Evolutionary conservation across 2,113 vertebrate genomes (phyloP).

Genomic region (Meleagris gallopavo): DNA sequence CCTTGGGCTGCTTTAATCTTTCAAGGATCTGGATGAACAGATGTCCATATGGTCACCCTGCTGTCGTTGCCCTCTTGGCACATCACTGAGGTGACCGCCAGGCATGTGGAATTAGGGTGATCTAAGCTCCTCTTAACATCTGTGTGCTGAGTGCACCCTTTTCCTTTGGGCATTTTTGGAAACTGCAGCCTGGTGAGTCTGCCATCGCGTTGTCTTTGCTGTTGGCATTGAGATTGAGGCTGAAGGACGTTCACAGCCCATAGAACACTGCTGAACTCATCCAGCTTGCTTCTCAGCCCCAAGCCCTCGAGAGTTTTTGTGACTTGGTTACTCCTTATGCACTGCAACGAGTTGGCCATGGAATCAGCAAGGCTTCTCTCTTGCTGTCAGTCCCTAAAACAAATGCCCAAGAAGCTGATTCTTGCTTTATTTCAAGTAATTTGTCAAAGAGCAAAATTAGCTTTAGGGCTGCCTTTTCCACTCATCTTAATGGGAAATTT

Average conservation of each 20-base stretch:
- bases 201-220: neutral
- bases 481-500: neutral
- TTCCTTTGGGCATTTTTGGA: neutral
- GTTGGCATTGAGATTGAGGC: neutral
- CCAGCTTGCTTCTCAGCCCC: neutral
- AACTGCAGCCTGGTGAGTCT: neutral
- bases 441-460: neutral
- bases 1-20: neutral
- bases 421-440: neutral
- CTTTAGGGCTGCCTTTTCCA: neutral
- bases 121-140: neutral
- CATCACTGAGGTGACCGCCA: neutral
- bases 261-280: neutral
- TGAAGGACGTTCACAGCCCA: neutral
- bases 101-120: neutral
- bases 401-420: neutral
- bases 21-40: neutral
- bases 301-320: neutral
- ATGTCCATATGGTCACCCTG: neutral
- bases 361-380: neutral
- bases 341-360: accelerated
- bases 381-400: neutral
- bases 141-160: neutral
- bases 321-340: neutral
- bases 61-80: neutral